These are phyloP conservation scores for Drosophila rubida DNA, from an alignment of 2,888 invertebrate genomes.

Conservation along the genomic window DNA sequence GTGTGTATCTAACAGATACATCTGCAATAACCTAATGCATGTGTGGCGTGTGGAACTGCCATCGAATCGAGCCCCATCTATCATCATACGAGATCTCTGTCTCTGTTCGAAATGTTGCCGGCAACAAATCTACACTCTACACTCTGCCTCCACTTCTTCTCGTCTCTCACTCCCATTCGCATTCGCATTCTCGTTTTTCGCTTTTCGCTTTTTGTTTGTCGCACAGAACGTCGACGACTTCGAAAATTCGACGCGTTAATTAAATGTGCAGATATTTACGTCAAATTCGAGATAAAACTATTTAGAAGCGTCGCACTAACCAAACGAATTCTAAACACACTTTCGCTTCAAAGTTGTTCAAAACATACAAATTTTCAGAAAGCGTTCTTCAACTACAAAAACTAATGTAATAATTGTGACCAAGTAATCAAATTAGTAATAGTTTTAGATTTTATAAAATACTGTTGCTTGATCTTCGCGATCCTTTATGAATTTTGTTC, in stretches of 20 bases:
- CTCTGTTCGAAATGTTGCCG: constrained; percentile 40
- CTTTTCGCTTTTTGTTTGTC: constrained; percentile 51
- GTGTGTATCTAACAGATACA: constrained; percentile 61
- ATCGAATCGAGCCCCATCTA: constrained; percentile 54
- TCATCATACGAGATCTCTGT: constrained; percentile 48
- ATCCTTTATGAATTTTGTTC: too few species aligned
- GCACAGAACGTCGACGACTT: constrained; percentile 36
- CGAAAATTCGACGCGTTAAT: constrained; percentile 61
- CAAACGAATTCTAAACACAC: constrained; percentile 9
- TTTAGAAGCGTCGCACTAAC: background rate
- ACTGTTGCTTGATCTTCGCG: too few species aligned
- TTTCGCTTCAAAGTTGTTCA: background rate
- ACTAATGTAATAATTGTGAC: background rate
- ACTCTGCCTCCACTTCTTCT: background rate
- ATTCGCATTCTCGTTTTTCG: constrained; percentile 17
- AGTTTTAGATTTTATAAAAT: too few species aligned
- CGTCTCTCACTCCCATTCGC: background rate
- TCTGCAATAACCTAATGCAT: constrained; percentile 63
- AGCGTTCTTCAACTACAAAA: background rate
- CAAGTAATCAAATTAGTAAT: too few species aligned
- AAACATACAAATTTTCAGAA: too few species aligned
- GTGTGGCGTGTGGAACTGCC: constrained; percentile 61
- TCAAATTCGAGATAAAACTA: constrained; percentile 26
- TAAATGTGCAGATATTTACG: constrained; percentile 71
- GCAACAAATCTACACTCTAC: constrained; percentile 22